A percentile compares a stretch with the other conserved stretches of the same genome.
phyloP scores from a whole-genome alignment of 2,888 invertebrate species.

The Malthinus flaveolus region DNA sequence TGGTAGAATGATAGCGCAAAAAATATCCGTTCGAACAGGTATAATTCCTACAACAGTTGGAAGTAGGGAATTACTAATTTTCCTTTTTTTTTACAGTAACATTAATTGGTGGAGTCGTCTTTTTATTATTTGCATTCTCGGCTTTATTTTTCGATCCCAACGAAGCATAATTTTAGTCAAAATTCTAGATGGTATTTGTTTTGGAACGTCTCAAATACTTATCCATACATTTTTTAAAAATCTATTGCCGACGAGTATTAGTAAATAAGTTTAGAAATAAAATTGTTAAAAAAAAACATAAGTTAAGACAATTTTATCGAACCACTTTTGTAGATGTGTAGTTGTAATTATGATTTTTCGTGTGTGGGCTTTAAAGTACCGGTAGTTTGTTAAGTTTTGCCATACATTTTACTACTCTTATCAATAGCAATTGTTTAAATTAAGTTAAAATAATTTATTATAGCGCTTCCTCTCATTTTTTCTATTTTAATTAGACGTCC shows the following conservation, averaged over 20 bases:
- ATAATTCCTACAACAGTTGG: conserved; percentile 36
- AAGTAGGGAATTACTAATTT: conserved; percentile 20
- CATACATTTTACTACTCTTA: not conserved
- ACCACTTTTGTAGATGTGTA: too few species aligned
- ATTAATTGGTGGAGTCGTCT: conserved; percentile 93
- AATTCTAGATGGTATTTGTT: not conserved
- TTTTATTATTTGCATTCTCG: conserved; percentile 90
- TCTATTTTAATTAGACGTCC: too few species aligned
- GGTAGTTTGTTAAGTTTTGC: not conserved
- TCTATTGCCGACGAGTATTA: too few species aligned
- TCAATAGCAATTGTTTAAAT: too few species aligned
- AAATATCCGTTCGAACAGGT: conserved; percentile 97
- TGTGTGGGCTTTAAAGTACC: not conserved
- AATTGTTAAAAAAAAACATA: too few species aligned
- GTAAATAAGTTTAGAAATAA: too few species aligned
- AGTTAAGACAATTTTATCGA: too few species aligned
- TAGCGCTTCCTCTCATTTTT: too few species aligned
- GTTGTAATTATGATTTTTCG: too few species aligned
- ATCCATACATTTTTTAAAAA: too few species aligned
- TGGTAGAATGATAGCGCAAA: conserved; percentile 94
- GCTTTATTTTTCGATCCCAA: conserved; percentile 85
- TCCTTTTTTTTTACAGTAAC: conserved; percentile 76
- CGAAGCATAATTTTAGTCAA: conserved; percentile 42
- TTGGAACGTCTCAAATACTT: too few species aligned
- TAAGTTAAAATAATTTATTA: too few species aligned